Percentiles rank a stretch among this genome's conserved stretches.
These are phyloP conservation scores for Salarias fasciatus DNA, from an alignment of 2,797 vertebrate species.

Conservation along the genomic window DNA sequence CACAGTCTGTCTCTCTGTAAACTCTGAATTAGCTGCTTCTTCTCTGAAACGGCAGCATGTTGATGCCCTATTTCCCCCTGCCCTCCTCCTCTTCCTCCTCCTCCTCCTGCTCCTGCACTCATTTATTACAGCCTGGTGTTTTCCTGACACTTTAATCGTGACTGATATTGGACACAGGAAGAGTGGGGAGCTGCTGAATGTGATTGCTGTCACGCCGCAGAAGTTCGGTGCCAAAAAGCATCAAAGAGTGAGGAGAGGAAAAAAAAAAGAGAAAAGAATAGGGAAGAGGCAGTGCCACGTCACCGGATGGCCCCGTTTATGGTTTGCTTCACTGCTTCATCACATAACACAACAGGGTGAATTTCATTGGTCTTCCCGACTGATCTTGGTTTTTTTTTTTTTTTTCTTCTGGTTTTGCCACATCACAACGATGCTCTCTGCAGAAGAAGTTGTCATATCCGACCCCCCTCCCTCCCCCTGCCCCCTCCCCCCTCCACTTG, in stretches of 20 bases:
- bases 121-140: conserved; percentile 75
- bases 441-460: conserved; percentile 75
- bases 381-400: conserved; percentile 71
- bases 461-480: too few species aligned
- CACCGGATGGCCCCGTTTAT: conserved; percentile 63
- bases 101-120: conserved; percentile 29
- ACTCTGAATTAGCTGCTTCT: conserved; percentile 53
- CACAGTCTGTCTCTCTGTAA: conserved; percentile 17
- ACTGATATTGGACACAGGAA: conserved; percentile 73
- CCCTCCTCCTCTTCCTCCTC: conserved; percentile 19
- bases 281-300: conserved; percentile 58
- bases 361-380: conserved; percentile 68
- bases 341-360: conserved; percentile 66
- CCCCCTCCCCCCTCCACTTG: conserved; percentile 63
- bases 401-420: conserved; percentile 54
- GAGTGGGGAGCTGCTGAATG: conserved; percentile 49
- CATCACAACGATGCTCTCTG: conserved; percentile 67
- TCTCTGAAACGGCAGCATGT: conserved; percentile 38
- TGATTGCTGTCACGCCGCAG: conserved; percentile 71
- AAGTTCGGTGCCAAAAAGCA: conserved; percentile 64
- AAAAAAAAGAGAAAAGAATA: background rate
- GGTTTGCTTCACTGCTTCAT: conserved; percentile 73
- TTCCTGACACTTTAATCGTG: conserved; percentile 76
- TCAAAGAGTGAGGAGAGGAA: conserved; percentile 62
- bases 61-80: conserved; percentile 29